Conservation (phyloP, 2,113 vertebrate species). For the Pavo muticus region DNA sequence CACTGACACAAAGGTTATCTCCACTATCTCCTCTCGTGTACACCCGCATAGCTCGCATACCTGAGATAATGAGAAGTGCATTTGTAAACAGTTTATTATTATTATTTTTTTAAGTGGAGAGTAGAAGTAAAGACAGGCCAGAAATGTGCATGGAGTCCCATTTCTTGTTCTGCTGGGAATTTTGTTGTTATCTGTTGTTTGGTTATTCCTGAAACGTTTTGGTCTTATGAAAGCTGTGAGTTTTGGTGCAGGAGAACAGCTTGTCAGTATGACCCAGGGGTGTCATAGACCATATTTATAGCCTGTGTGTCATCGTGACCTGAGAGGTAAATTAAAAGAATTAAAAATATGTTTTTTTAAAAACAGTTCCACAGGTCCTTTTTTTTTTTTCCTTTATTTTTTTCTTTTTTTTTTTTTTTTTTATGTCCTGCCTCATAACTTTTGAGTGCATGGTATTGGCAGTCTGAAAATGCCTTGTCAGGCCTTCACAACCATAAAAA, state of each 20-base stretch:
- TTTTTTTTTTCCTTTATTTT: accelerated
- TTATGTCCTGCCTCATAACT: neutral
- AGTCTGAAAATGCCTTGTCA: neutral
- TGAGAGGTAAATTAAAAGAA: neutral
- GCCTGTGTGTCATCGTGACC: neutral
- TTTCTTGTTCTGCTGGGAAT: neutral
- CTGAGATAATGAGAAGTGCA: conserved; percentile 43
- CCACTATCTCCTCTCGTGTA: conserved; percentile 16
- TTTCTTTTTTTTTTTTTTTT: neutral
- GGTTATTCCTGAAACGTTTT: neutral
- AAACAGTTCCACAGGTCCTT: neutral
- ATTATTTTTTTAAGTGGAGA: neutral
- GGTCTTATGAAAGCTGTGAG: neutral
- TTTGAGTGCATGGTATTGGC: neutral
- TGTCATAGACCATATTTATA: neutral
- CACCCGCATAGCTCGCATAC: conserved; percentile 60
- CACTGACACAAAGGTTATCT: conserved; percentile 53
- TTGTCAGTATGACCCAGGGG: neutral
- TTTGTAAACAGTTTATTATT: conserved; percentile 1
- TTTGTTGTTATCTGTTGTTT: neutral
- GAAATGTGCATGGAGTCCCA: neutral
- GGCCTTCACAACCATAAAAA: neutral
- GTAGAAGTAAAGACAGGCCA: neutral
- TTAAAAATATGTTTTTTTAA: neutral
- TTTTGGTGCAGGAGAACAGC: neutral